Conservation (phyloP, 2,797 vertebrate species). For the Takifugu rubripes region DNA sequence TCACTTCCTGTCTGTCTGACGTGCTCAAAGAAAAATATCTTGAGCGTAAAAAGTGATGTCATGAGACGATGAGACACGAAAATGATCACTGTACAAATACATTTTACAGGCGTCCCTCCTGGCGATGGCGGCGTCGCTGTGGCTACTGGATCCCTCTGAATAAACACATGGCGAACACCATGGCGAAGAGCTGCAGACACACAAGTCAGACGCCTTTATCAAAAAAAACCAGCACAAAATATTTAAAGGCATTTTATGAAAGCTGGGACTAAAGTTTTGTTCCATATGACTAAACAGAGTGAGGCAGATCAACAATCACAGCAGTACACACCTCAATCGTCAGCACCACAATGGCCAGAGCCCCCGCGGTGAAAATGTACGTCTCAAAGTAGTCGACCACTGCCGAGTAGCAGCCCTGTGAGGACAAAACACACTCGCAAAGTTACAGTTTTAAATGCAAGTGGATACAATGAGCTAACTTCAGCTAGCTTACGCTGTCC, state of each 20-base stretch:
- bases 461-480: no score
- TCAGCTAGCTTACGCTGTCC: no score
- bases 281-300: neutral
- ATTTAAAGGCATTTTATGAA: no score
- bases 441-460: no score
- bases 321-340: slow-evolving; percentile 81
- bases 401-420: slow-evolving; percentile 89
- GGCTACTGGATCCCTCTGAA: slow-evolving; percentile 89
- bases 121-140: neutral
- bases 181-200: slow-evolving; percentile 84
- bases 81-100: slow-evolving; percentile 44
- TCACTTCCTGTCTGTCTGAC: slow-evolving; percentile 34
- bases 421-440: neutral
- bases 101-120: slow-evolving; percentile 40
- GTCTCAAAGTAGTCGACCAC: slow-evolving; percentile 88
- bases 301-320: neutral
- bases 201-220: neutral
- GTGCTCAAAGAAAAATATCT: slow-evolving; percentile 56
- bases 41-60: slow-evolving; percentile 69
- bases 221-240: neutral
- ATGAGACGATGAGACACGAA: slow-evolving; percentile 60
- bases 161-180: slow-evolving; percentile 94
- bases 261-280: no score
- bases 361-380: slow-evolving; percentile 90
- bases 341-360: slow-evolving; percentile 86